A percentile compares a stretch with the other conserved stretches of the same genome.
These are phyloP conservation scores for Pan troglodytes DNA, from an alignment of 2,113 vertebrate species.

Conservation along the genomic window NHGRI_mPanTro3-v2.1_pri NC_072403.2:28292001-28292500, in stretches of 20 bases:
- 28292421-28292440: not conserved
- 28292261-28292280: not conserved
- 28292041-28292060: not conserved
- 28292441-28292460: no score
- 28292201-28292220: not conserved
- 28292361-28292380: not conserved
- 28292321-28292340: not conserved
- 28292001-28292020: not conserved
- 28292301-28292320: not conserved
- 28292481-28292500: no score
- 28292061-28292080: not conserved
- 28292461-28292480: no score
- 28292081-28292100: no score
- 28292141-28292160: not conserved
- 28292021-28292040: not conserved
- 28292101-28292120: not conserved
- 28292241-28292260: not conserved
- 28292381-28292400: not conserved
- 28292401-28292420: not conserved
- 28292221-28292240: not conserved
- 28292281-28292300: not conserved
- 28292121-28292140: not conserved
- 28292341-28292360: not conserved
- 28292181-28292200: not conserved
- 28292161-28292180: not conserved